Evolutionary conservation across 2,888 invertebrate species (phyloP).

Genomic region (Busseola fusca): DNA sequence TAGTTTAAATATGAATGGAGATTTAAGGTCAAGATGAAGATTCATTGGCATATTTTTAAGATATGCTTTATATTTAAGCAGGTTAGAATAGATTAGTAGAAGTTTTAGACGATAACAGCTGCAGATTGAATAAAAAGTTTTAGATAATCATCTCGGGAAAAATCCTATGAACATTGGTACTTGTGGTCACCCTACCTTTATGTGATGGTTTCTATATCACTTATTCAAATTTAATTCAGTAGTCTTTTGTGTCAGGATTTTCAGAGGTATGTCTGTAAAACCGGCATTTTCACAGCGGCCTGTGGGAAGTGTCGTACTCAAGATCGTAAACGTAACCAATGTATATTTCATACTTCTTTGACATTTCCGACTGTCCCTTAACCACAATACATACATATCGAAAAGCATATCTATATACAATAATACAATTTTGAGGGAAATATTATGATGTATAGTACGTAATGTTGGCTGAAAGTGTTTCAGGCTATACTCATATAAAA

Average conservation of each 20-base stretch:
- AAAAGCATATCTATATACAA: conserved; percentile 25
- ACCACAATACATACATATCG: conserved; percentile 23
- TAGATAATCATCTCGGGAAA: too few relatives aligned
- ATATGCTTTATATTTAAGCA: background rate
- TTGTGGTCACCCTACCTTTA: background rate
- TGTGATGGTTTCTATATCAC: background rate
- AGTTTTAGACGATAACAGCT: background rate
- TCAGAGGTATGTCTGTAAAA: background rate
- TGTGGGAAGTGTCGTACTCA: background rate
- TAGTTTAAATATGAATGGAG: conserved; percentile 35
- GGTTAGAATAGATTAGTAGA: background rate
- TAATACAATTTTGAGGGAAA: conserved; percentile 53
- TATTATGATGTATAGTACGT: conserved; percentile 64
- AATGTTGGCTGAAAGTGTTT: conserved; percentile 52
- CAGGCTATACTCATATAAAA: conserved; percentile 54
- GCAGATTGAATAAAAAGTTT: too few relatives aligned
- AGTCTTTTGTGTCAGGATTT: background rate
- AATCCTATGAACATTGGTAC: background rate
- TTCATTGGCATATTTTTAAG: background rate
- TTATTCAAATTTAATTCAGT: background rate
- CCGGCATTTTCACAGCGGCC: too few relatives aligned
- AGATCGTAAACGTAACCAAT: background rate
- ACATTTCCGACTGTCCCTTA: conserved; percentile 36
- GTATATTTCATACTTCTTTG: background rate
- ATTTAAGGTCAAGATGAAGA: conserved; percentile 42